phyloP scores from a whole-genome alignment of 1,140 invertebrate species.

The Atta colombica region DNA sequence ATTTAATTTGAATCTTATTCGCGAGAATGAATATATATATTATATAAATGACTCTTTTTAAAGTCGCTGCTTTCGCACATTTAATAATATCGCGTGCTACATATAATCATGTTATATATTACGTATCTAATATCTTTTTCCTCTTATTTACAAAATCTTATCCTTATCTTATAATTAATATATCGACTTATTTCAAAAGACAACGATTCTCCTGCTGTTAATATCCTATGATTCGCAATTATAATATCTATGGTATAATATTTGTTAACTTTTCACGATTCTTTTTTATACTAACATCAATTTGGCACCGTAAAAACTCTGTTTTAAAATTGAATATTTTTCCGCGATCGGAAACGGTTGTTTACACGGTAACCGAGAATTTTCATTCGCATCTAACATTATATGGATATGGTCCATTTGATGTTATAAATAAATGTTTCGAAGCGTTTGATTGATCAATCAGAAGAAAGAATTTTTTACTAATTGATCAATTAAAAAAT shows the following conservation, averaged over 20 bases:
- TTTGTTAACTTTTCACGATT: not conserved
- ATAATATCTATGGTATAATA: not conserved
- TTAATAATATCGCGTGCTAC: constrained; percentile 38
- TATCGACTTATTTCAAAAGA: constrained; percentile 35
- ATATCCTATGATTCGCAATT: constrained; percentile 29
- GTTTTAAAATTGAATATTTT: constrained; percentile 23
- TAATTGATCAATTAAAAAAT: no score
- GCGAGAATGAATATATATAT: not conserved
- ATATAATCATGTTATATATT: constrained; percentile 34
- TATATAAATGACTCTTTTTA: constrained; percentile 8
- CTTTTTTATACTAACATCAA: constrained; percentile 29
- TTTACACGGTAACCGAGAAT: constrained; percentile 9
- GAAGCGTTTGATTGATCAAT: no score
- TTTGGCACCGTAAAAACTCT: constrained; percentile 47
- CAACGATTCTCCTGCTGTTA: constrained; percentile 4
- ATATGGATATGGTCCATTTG: not conserved
- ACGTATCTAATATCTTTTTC: constrained; percentile 22
- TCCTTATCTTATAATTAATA: not conserved
- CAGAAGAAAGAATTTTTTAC: no score
- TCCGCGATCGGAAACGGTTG: not conserved
- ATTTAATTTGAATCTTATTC: constrained; percentile 44
- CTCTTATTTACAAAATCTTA: constrained; percentile 54
- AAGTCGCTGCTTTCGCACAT: constrained; percentile 7
- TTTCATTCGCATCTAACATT: constrained; percentile 1
- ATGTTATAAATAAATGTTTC: no score